Percentiles rank a stretch among this genome's conserved stretches.
These are phyloP conservation scores for Ctenodactylus gundi DNA, from an alignment of 2,113 vertebrate species.

Conservation along the genomic window DNA sequence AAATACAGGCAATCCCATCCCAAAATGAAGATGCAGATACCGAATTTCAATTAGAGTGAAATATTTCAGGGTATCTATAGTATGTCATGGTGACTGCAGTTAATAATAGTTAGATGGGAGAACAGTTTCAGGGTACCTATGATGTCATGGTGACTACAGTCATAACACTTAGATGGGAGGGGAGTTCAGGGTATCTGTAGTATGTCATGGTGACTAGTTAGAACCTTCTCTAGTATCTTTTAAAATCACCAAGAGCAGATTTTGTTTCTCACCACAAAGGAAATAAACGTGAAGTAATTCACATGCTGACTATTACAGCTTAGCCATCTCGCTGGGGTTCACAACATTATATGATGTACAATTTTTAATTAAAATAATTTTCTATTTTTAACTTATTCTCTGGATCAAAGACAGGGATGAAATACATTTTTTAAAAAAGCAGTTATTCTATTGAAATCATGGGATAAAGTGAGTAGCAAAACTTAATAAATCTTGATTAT, in stretches of 20 bases:
- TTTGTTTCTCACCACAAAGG: background rate
- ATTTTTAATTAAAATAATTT: background rate
- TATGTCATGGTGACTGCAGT: background rate
- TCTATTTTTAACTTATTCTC: background rate
- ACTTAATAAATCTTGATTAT: background rate
- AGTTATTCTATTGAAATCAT: background rate
- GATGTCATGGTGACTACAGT: background rate
- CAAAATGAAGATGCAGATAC: background rate
- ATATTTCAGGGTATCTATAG: background rate
- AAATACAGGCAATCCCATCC: background rate
- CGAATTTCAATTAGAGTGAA: background rate
- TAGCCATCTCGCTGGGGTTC: background rate
- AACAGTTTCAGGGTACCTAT: too few species aligned
- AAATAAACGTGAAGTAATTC: background rate
- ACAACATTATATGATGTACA: background rate
- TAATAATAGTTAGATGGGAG: too few species aligned
- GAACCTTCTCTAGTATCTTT: too few species aligned
- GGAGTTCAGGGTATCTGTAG: too few species aligned
- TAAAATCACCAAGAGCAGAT: background rate
- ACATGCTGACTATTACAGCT: background rate
- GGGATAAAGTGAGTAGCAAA: background rate
- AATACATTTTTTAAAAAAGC: too few species aligned
- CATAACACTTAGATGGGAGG: too few species aligned
- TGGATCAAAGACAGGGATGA: too few species aligned
- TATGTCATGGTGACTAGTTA: background rate